Base-by-base conservation (phyloP, 2,888 invertebrate species). In the Trypoxylon attenuatum region DNA sequence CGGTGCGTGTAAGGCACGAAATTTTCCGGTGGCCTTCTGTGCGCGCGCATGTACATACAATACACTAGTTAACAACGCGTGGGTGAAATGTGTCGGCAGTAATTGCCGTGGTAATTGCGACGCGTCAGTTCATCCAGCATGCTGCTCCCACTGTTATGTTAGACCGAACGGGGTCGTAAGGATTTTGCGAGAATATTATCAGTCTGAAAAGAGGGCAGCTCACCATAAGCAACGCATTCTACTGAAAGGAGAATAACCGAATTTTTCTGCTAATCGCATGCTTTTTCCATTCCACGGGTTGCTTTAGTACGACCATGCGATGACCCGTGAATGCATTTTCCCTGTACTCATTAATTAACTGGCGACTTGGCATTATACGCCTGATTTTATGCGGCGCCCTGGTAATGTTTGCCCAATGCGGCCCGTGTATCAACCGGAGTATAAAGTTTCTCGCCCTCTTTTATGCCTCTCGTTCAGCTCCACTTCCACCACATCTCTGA, bases 61-160 rank as follows among this genome's bases (percentile, higher is more conserved):
- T 53, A 53, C 53, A 54, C 50, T 60, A 52, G 50, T 60, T 59
- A 49, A 5, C 54, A 59, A 39, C 62, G 60, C 50, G 41, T 57
- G 45, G 59, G 65, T 70, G 74, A 74, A 75, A 74, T 74, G 75
- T 74, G 75, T 72, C 74, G 72, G 74, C 67, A 67, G 75, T 75
- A 75, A 75, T 74, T 75, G 75, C 75, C 72, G 56, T 57, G 70
- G 74, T 72, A 74, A 75, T 75, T 75, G 72, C 67, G 62, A 52
- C 69, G 62, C 75, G 72, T 75, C 75, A 72, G 70, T 67, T 56
- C 70, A 50, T 50, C 56, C 53, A 51, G 64, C 71, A 49, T n/a
- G n/a, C n/a, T n/a, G n/a, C n/a, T n/a, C n/a, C n/a, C n/a, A n/a
- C n/a, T n/a, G n/a, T n/a, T n/a, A n/a, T n/a, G n/a, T n/a, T n/a